Evolutionary conservation across 1,140 invertebrate species (phyloP), one percentile per base, ranked within the genome.

Genomic region (Neodiprion virginianus): DNA sequence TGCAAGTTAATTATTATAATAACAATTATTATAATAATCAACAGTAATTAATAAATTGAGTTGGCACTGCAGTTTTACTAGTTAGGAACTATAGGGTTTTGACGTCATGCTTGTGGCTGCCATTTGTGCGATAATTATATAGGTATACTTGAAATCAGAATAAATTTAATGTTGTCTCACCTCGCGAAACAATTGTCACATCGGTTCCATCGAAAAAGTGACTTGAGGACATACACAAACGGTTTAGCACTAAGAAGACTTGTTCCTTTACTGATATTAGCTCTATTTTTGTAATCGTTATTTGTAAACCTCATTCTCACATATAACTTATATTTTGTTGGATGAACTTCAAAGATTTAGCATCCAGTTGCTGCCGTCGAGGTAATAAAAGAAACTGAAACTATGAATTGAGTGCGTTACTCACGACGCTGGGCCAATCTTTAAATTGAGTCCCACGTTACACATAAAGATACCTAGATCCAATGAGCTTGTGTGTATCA

Each of bases 141-240:
- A 14, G 17, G 61, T 65, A 69, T 8, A 69, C 12, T 69, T 17
- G 23, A 12, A 8, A 5, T 69, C 28, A 69, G 14, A 14, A 28
- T 17, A 5, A n/a, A 5, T 69, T 47, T 12, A 40, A 69, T 40
- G 12, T 69, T 2, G 14, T 14, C 48, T 71, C 47, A 71, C 70
- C 48, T 49, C 23, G 23, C 9, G n/a, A 71, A 50, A 50, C 70
- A 71, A 14, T 71, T 71, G 21, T 71, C 70, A 49, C 70, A 71
- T 8, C 70, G 23, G 11, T 49, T 8, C 12, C 9, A 12, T 50
- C 48, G 23, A 17, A 14, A 50, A 14, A 71, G 21, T 47, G 70
- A 71, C 11, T 48, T 47, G 12, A 71, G 48, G 4, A 71, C 48
- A 23, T 48, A 50, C 10, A 21, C 48, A 71, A 71, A 71, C 21